Conservation (phyloP, 1,140 invertebrate genomes). For the Drosophila varians region DNA sequence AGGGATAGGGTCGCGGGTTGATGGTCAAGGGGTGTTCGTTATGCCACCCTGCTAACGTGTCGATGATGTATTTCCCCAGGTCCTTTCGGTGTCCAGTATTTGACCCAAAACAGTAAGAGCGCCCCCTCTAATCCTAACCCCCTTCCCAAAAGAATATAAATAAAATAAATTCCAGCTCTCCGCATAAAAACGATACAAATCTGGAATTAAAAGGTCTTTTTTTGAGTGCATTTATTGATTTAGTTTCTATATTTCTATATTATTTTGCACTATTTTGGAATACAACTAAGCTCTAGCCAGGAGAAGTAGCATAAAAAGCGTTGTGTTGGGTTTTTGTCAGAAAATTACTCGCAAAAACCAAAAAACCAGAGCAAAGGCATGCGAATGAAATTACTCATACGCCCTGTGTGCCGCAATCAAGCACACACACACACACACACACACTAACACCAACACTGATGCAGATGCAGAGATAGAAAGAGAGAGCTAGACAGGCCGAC, state of each 20-base stretch:
- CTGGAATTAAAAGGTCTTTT: not conserved
- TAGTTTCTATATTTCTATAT: constrained; percentile 56
- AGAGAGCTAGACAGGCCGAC: constrained; percentile 52
- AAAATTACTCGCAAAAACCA: constrained; percentile 65
- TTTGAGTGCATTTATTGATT: constrained; percentile 71
- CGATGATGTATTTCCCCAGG: constrained; percentile 69
- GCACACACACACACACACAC: constrained; percentile 20
- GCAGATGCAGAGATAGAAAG: constrained; percentile 14
- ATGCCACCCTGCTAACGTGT: constrained; percentile 63
- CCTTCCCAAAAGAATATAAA: not conserved
- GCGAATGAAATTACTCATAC: constrained; percentile 59
- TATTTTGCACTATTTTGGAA: constrained; percentile 59
- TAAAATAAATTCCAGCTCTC: not conserved
- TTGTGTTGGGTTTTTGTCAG: constrained; percentile 33
- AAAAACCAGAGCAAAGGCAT: constrained; percentile 49
- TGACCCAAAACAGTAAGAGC: constrained; percentile 41
- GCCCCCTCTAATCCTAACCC: not conserved
- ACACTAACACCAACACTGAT: constrained; percentile 17
- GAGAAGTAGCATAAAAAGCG: constrained; percentile 13
- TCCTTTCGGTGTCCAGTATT: constrained; percentile 27
- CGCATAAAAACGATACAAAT: constrained; percentile 8
- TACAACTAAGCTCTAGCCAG: constrained; percentile 8
- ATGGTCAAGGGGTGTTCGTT: constrained; percentile 39
- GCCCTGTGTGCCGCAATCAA: constrained; percentile 43
- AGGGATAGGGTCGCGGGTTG: constrained; percentile 1